Percentiles rank a stretch among this genome's conserved stretches.
These are phyloP conservation scores for Piezodorus guildinii DNA, from an alignment of 1,140 invertebrate genomes.

Conservation along the genomic window DNA sequence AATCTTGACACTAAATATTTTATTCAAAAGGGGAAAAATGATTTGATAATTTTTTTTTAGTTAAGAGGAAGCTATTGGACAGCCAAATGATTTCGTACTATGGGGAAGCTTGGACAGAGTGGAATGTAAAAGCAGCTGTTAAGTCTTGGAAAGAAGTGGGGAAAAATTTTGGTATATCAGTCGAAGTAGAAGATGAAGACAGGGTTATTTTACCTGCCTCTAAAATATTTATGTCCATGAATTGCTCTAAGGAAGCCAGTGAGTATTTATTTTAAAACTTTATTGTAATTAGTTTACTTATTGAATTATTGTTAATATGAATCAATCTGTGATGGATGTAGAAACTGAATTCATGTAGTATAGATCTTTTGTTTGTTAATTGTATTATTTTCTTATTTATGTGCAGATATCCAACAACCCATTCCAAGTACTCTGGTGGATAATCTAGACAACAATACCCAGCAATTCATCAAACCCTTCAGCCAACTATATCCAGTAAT, in stretches of 20 bases:
- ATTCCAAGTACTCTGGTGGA: neutral
- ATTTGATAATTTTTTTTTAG: constrained; percentile 29
- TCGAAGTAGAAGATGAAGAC: constrained; percentile 51
- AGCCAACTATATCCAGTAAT: neutral
- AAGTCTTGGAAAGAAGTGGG: constrained; percentile 32
- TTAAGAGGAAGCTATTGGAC: constrained; percentile 43
- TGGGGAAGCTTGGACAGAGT: constrained; percentile 34
- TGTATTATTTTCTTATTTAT: too few relatives aligned
- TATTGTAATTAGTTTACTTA: neutral
- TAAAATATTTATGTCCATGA: constrained; percentile 39
- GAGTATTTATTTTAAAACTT: constrained; percentile 13
- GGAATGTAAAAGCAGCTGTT: constrained; percentile 33
- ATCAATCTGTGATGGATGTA: neutral
- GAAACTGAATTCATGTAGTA: too few relatives aligned
- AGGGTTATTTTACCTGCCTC: constrained; percentile 40
- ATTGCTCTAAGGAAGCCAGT: constrained; percentile 30
- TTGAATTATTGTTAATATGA: neutral
- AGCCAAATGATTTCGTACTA: constrained; percentile 39
- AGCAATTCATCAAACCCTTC: neutral
- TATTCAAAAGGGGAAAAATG: too few relatives aligned
- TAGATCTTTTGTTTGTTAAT: too few relatives aligned
- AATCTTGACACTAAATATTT: too few relatives aligned
- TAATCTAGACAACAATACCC: neutral
- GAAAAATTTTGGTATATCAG: constrained; percentile 44
- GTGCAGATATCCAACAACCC: neutral